Conservation (phyloP, 64 coral and sea anemone species). For the Dendronephthya gigantea region DNA sequence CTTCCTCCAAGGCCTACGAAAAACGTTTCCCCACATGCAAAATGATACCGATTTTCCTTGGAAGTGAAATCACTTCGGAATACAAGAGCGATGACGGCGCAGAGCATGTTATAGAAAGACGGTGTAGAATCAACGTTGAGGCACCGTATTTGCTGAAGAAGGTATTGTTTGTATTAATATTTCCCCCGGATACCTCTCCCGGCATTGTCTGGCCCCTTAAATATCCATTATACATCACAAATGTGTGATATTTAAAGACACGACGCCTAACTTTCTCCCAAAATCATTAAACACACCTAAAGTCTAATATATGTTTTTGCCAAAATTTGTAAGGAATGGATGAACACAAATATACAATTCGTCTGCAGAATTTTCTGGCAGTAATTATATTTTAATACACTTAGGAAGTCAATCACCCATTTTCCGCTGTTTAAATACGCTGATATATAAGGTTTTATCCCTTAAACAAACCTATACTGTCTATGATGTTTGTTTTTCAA, state of each 20-base stretch:
- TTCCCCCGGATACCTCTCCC: too few species aligned
- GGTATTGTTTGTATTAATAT: neutral
- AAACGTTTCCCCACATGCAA: conserved; percentile 4
- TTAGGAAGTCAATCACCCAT: neutral
- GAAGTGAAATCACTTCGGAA: neutral
- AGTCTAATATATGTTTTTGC: neutral
- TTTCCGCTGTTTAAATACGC: neutral
- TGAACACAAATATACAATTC: neutral
- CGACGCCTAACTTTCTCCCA: neutral
- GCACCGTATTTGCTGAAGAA: neutral
- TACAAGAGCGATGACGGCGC: conserved; percentile 5
- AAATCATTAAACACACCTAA: neutral
- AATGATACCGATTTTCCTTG: conserved; percentile 8
- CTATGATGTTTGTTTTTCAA: neutral
- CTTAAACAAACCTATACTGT: neutral
- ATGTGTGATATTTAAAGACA: neutral
- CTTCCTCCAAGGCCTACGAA: neutral
- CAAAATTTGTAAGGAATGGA: neutral
- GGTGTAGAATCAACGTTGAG: neutral
- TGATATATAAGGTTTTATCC: neutral
- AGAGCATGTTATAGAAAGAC: neutral
- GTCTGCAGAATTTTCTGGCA: neutral
- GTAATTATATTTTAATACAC: neutral
- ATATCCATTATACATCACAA: too few species aligned
- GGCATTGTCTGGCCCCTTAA: too few species aligned